Conservation (phyloP, 2,888 invertebrate genomes). For the Cistogaster globosa region DNA sequence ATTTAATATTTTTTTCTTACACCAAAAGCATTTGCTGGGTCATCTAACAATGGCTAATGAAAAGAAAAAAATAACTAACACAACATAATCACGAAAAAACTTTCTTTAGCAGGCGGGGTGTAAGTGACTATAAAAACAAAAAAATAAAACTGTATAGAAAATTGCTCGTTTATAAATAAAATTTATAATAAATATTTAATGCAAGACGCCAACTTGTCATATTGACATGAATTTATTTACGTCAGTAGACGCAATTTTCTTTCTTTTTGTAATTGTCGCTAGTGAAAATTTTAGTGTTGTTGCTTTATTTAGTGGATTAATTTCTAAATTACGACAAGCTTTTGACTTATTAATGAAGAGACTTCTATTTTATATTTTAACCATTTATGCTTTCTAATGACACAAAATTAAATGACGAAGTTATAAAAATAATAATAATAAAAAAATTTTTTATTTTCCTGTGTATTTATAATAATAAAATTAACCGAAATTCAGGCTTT, state of each 20-base stretch:
- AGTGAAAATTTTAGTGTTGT: conserved; percentile 7
- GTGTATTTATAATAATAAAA: background rate
- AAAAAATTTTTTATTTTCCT: background rate
- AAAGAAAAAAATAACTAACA: conserved; percentile 26
- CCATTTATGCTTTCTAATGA: conserved; percentile 1
- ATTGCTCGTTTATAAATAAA: conserved; percentile 55
- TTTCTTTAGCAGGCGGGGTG: background rate
- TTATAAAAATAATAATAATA: conserved; percentile 28
- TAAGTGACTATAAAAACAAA: background rate
- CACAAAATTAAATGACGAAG: conserved; percentile 31
- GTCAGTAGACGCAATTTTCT: conserved; percentile 60
- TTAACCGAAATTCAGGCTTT: conserved; percentile 4
- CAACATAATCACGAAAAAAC: background rate
- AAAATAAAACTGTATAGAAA: conserved; percentile 30
- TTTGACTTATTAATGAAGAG: conserved; percentile 14
- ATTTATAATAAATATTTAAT: conserved; percentile 66
- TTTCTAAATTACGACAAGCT: conserved; percentile 58
- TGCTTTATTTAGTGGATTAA: conserved; percentile 48
- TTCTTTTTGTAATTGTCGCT: conserved; percentile 11
- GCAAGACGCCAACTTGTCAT: conserved; percentile 65
- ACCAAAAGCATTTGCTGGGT: conserved; percentile 18
- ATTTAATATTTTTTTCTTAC: background rate
- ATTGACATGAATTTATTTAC: conserved; percentile 55
- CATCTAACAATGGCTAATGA: conserved; percentile 28
- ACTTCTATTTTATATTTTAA: conserved; percentile 1